Percentiles rank a stretch among this genome's conserved stretches.
These are phyloP conservation scores for Hermaeophaga mercurialis DNA, from an alignment of 2,888 invertebrate genomes.

Conservation along the genomic window DNA sequence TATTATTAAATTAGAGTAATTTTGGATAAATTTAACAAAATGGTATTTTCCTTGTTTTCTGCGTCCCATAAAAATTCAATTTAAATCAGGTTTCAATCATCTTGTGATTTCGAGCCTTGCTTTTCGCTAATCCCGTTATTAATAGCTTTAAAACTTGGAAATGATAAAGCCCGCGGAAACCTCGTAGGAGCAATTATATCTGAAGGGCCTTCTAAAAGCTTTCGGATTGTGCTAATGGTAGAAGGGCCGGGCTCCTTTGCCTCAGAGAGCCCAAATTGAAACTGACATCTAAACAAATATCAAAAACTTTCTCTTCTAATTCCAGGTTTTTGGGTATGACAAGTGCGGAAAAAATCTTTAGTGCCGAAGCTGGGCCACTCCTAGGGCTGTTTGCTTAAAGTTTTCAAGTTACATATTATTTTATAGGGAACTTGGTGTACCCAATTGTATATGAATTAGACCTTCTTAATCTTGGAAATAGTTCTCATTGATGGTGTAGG, in stretches of 20 bases:
- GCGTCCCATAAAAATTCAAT: background rate
- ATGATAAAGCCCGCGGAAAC: conserved; percentile 8
- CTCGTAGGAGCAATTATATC: conserved; percentile 18
- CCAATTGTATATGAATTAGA: too few species aligned
- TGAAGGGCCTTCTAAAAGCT: conserved; percentile 23
- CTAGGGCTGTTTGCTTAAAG: too few species aligned
- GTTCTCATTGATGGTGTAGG: too few species aligned
- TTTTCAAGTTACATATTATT: too few species aligned
- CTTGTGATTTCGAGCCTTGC: background rate
- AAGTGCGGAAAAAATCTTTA: too few species aligned
- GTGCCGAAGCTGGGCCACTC: too few species aligned
- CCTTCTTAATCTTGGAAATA: too few species aligned
- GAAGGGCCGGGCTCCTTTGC: conserved; percentile 6
- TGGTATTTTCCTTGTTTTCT: too few species aligned
- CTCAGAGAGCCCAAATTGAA: conserved; percentile 13
- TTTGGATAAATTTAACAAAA: too few species aligned
- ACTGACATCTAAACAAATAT: conserved; percentile 16
- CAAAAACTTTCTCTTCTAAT: conserved; percentile 3
- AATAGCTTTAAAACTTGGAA: conserved; percentile 13
- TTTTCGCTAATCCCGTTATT: conserved; percentile 8
- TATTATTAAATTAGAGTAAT: too few species aligned
- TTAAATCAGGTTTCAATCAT: conserved; percentile 3
- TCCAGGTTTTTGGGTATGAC: too few species aligned
- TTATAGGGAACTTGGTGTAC: too few species aligned
- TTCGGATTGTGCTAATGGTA: conserved; percentile 21